phyloP scores from a whole-genome alignment of 2,797 vertebrate species.

The Champsocephalus esox region DNA sequence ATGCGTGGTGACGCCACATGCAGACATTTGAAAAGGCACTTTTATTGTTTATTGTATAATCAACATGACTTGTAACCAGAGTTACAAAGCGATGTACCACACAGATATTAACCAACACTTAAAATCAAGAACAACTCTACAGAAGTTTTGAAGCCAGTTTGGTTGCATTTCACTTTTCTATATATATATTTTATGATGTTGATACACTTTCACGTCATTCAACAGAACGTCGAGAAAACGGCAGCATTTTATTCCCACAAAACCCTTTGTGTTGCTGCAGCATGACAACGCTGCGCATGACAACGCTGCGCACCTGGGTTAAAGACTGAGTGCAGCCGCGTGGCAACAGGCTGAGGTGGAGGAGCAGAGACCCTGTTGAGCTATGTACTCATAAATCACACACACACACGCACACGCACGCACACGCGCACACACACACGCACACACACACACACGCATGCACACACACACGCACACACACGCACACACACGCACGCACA shows the following conservation, averaged over 20 bases:
- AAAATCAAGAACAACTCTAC: too few species aligned
- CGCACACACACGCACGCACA: too few species aligned
- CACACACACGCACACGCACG: not conserved
- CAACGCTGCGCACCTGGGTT: slow-evolving; percentile 1
- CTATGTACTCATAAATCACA: slow-evolving; percentile 75
- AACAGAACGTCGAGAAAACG: not conserved
- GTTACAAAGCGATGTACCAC: too few species aligned
- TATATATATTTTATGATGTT: not conserved
- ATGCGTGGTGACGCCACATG: not conserved
- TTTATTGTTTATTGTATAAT: not conserved
- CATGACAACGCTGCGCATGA: slow-evolving; percentile 20
- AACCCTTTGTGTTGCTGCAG: slow-evolving; percentile 13
- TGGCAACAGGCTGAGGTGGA: slow-evolving; percentile 73
- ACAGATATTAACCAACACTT: too few species aligned
- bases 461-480: too few species aligned
- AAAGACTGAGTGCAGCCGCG: slow-evolving; percentile 43
- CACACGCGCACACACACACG: fast-evolving
- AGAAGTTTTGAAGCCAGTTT: not conserved
- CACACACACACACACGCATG: too few species aligned
- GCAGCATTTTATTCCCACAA: slow-evolving; percentile 3
- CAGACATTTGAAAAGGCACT: not conserved
- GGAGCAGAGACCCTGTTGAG: slow-evolving; percentile 57
- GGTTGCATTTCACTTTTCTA: not conserved
- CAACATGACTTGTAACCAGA: too few species aligned
- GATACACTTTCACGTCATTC: too few species aligned